A percentile compares a stretch with the other conserved stretches of the same genome.
Conservation (phyloP, 2,797 vertebrate species). For the Gorsachius magnificus region DNA sequence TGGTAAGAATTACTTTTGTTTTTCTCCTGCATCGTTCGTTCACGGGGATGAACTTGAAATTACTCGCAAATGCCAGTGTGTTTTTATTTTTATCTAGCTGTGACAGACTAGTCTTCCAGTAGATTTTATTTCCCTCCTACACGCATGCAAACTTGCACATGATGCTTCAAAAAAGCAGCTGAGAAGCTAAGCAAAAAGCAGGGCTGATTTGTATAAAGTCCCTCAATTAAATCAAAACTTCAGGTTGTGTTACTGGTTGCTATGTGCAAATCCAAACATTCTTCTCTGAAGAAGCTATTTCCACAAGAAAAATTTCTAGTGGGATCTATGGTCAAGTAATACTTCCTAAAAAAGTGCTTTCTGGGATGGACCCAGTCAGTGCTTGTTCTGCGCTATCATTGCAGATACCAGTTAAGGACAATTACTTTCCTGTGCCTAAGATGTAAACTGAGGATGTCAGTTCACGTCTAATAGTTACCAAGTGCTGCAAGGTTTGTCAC, state of each 20-base stretch:
- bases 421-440: neutral
- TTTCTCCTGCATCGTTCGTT: neutral
- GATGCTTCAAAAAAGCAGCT: neutral
- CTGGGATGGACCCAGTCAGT: neutral
- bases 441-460: neutral
- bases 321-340: neutral
- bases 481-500: neutral
- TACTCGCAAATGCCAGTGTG: neutral
- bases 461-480: neutral
- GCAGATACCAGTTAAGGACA: neutral
- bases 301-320: neutral
- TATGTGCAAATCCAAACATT: neutral
- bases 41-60: neutral
- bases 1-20: neutral
- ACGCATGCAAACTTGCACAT: neutral
- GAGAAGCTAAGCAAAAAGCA: neutral
- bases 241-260: neutral
- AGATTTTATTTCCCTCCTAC: conserved; percentile 36
- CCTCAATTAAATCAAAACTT: neutral
- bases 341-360: neutral
- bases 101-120: conserved; percentile 21
- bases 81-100: conserved; percentile 36
- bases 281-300: neutral
- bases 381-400: neutral
- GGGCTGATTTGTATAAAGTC: neutral